Evolutionary conservation across 2,888 invertebrate species (phyloP).

Genomic region (Nomada fucata): DNA sequence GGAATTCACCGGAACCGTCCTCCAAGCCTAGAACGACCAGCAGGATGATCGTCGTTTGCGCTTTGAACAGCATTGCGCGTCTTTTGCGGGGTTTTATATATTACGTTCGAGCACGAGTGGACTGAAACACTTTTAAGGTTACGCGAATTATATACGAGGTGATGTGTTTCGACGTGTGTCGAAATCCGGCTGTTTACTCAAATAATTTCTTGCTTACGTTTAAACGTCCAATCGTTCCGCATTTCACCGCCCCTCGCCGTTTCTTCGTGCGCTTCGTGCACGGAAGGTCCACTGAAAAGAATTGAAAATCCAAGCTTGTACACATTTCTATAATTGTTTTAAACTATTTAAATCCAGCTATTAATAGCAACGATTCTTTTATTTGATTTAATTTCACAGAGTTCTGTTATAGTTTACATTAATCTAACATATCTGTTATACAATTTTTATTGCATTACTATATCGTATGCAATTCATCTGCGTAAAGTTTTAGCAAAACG

Average conservation of each 20-base stretch:
- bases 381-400: no score
- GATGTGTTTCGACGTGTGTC: neutral
- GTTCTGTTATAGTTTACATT: no score
- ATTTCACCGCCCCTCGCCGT: neutral
- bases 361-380: no score
- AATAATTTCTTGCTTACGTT: conserved; percentile 19
- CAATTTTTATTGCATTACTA: no score
- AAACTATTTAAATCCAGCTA: no score
- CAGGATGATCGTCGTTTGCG: conserved; percentile 50
- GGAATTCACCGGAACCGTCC: conserved; percentile 67
- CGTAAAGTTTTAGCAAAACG: no score
- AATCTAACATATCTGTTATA: no score
- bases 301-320: no score
- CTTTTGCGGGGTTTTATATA: neutral
- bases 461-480: no score
- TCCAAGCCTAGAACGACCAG: conserved; percentile 60
- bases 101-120: neutral
- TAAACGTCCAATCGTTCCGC: conserved; percentile 7
- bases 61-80: no score
- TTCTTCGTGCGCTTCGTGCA: neutral
- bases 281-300: neutral
- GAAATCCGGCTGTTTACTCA: conserved; percentile 11
- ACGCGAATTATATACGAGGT: conserved; percentile 40
- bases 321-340: no score
- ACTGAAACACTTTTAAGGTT: conserved; percentile 19